Percentiles rank a stretch among this genome's conserved stretches.
Conservation (phyloP, 2,113 vertebrate species). For the Forbesichthys agassizii region DNA sequence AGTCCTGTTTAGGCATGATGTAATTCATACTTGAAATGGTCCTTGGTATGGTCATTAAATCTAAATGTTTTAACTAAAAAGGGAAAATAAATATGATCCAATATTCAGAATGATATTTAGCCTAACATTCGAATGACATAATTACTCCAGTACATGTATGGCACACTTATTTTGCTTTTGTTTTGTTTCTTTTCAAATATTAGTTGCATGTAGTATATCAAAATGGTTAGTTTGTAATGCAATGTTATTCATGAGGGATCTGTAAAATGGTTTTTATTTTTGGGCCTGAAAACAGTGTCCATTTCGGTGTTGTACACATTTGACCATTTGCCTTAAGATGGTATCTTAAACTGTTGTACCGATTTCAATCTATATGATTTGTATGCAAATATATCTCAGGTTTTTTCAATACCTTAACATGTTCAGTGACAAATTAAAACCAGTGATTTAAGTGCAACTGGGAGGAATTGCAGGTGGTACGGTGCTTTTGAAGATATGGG, state of each 20-base stretch:
- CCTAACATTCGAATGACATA: conserved; percentile 12
- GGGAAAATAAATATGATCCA: too few relatives aligned
- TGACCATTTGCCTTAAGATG: conserved; percentile 60
- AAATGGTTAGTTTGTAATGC: conserved; percentile 1
- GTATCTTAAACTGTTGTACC: conserved; percentile 35
- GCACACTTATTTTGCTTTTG: background rate
- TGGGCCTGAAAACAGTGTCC: conserved; percentile 15
- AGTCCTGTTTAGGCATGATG: too few relatives aligned
- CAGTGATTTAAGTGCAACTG: conserved; percentile 35
- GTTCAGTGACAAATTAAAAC: conserved; percentile 9
- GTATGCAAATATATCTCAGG: conserved; percentile 72
- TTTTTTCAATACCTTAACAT: conserved; percentile 51
- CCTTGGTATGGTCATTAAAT: too few relatives aligned
- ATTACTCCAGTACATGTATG: conserved; percentile 9
- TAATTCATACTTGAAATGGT: too few relatives aligned
- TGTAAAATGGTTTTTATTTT: conserved; percentile 28
- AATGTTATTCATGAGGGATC: conserved; percentile 12
- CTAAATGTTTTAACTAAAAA: too few relatives aligned
- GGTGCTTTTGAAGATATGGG: background rate
- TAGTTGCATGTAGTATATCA: conserved; percentile 1
- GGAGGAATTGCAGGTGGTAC: conserved; percentile 13
- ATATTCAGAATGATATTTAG: background rate
- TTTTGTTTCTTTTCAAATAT: conserved; percentile 14
- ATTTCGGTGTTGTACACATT: conserved; percentile 23
- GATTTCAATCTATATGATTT: conserved; percentile 53